Conservation (phyloP, 2,888 invertebrate genomes). For the Colostygia pectinataria region DNA sequence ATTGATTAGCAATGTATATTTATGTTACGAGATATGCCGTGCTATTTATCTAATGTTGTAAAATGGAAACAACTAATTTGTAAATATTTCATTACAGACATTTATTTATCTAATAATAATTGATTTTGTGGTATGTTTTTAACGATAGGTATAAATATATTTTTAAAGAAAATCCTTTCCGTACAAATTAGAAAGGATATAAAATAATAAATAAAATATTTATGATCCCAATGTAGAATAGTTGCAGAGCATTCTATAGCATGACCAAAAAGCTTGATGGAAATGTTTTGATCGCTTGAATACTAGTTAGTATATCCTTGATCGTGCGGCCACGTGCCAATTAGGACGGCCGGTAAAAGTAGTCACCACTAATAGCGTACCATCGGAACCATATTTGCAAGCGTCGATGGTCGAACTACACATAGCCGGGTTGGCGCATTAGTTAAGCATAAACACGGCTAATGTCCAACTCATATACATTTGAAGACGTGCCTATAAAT, state of each 20-base stretch:
- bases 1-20: no score
- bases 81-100: no score
- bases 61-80: no score
- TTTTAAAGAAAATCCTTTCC: no score
- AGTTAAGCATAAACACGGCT: slow-evolving; percentile 46
- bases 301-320: slow-evolving; percentile 20
- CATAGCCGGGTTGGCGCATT: slow-evolving; percentile 13
- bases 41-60: no score
- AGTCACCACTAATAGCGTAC: slow-evolving; percentile 26
- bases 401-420: slow-evolving; percentile 13
- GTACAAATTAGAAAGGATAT: no score
- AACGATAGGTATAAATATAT: no score
- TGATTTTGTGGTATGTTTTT: no score
- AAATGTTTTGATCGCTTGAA: slow-evolving; percentile 15
- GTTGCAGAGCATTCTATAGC: background rate
- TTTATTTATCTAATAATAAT: no score
- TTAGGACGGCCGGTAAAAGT: slow-evolving; percentile 21
- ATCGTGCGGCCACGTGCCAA: slow-evolving; percentile 18
- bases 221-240: no score
- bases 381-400: slow-evolving; percentile 23
- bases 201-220: no score
- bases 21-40: no score
- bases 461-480: slow-evolving; percentile 74
- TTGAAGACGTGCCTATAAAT: slow-evolving; percentile 78
- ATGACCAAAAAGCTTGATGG: slow-evolving; percentile 4